Base-by-base conservation (phyloP, 2,113 vertebrate genomes). In the Hiodon alosoides region DNA sequence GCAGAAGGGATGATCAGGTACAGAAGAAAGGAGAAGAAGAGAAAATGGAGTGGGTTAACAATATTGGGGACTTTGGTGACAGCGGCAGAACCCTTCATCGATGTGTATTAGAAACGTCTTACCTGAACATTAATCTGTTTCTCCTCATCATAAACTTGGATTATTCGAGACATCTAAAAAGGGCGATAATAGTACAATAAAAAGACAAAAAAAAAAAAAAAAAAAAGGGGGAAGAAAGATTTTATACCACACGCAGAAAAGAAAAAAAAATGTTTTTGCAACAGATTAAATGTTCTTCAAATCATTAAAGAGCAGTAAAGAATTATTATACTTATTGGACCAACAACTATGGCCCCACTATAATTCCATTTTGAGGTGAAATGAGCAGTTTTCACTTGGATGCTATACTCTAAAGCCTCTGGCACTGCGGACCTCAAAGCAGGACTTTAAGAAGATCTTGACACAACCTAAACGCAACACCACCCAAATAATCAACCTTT, bases 101-200 rank as follows among this genome's bases (percentile, higher is more conserved):
- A 94, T 90, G 90, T 94, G 94, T 91, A 90, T 92, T 91, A 89
- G 91, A 94, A 90, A 89, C 85, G 53, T 91, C 97, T 99, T 99
- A 99, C 97, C 97, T 99, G 95, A 85, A 93, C 94, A 97, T 98
- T 99, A 98, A 96, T 97, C 90, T 96, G 93, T 96, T 95, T 96
- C 95, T 96, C 96, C 93, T 99, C 97, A 97, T 96, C 97, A 98
- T 99, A 98, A 94, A 98, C 97, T 95, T 97, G 97, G 97, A 99
- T 97, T 97, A 99, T 97, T 96, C 95, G 97, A 95, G 97, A 97
- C 96, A 99, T 99, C 97, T 98, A 98, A 98, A 98, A 94, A 96
- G 87, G 94, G 95, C 81, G 88, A 96, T 92, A 93, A 94, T 91
- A 95, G 94, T 97, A 95, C 93, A 97, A 95, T 95, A 96, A 92